A percentile compares a stretch with the other conserved stretches of the same genome.
Conservation (phyloP, 2,797 vertebrate species). For the Borostomias antarcticus region DNA sequence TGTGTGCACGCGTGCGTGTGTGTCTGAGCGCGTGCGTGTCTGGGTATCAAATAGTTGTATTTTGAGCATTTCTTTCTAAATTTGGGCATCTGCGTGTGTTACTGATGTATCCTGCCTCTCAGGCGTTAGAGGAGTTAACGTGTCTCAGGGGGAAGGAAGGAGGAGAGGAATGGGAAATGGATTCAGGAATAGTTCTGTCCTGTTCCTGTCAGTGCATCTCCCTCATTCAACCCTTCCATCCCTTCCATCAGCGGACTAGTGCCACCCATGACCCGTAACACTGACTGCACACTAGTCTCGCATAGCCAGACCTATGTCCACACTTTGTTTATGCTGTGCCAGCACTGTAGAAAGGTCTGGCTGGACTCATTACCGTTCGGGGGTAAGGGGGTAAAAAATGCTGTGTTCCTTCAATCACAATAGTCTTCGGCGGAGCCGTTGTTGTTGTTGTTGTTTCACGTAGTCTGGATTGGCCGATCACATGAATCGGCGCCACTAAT, state of each 20-base stretch:
- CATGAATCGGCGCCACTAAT: too few species aligned
- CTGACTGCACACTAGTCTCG: neutral
- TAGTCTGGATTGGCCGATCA: too few species aligned
- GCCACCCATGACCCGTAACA: neutral
- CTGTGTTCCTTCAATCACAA: too few species aligned
- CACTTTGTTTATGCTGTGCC: too few species aligned
- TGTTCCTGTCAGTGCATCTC: constrained; percentile 11
- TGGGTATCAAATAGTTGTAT: too few species aligned
- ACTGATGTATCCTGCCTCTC: neutral
- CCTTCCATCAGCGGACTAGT: neutral
- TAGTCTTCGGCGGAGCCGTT: too few species aligned
- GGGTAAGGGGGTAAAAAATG: too few species aligned
- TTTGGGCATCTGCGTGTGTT: neutral
- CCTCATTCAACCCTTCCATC: neutral
- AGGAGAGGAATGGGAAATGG: neutral
- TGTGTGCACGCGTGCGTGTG: constrained; percentile 24
- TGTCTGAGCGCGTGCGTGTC: neutral
- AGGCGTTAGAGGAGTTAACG: neutral
- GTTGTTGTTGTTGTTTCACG: too few species aligned
- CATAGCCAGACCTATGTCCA: too few species aligned
- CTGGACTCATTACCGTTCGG: too few species aligned
- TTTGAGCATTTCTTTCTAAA: neutral
- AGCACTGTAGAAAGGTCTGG: too few species aligned
- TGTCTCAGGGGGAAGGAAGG: neutral
- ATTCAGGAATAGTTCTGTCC: neutral